Percentiles rank a stretch among this genome's conserved stretches.
phyloP scores from a whole-genome alignment of 1,140 invertebrate genomes.

The Apis mellifera region DNA sequence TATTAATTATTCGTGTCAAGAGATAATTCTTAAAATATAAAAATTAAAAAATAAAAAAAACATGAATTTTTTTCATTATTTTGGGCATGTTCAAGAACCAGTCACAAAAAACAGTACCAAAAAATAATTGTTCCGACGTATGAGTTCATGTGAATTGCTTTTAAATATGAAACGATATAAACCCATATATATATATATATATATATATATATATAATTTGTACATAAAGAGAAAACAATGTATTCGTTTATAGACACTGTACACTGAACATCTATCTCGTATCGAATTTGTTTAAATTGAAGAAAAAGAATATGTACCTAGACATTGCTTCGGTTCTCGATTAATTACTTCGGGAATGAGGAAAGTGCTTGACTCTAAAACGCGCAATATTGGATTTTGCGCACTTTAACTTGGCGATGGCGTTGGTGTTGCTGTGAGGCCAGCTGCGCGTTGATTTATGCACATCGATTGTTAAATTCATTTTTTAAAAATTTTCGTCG shows the following conservation, averaged over 20 bases:
- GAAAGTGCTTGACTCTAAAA: conserved; percentile 15
- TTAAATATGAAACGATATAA: conserved; percentile 38
- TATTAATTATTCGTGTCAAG: background rate
- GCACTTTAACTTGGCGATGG: conserved; percentile 7
- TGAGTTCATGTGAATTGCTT: conserved; percentile 34
- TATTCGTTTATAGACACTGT: conserved; percentile 34
- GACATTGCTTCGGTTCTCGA: conserved; percentile 15
- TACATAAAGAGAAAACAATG: conserved; percentile 32
- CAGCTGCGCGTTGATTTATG: conserved; percentile 40
- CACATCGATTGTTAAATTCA: conserved; percentile 37
- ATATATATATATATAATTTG: conserved; percentile 10
- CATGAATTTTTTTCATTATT: background rate
- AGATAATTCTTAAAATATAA: background rate
- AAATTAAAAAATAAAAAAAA: background rate
- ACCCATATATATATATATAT: background rate
- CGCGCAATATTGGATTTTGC: conserved; percentile 13
- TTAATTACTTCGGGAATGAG: conserved; percentile 22
- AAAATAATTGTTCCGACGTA: conserved; percentile 66
- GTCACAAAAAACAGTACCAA: conserved; percentile 68
- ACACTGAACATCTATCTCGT: conserved; percentile 5
- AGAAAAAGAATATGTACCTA: background rate
- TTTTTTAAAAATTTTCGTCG: background rate
- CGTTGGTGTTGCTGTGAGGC: conserved; percentile 2
- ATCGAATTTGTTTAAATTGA: background rate
- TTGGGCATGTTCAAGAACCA: conserved; percentile 59